These are phyloP conservation scores for Tridacna gigas DNA, from an alignment of 2,888 invertebrate genomes.

Conservation along the genomic window DNA sequence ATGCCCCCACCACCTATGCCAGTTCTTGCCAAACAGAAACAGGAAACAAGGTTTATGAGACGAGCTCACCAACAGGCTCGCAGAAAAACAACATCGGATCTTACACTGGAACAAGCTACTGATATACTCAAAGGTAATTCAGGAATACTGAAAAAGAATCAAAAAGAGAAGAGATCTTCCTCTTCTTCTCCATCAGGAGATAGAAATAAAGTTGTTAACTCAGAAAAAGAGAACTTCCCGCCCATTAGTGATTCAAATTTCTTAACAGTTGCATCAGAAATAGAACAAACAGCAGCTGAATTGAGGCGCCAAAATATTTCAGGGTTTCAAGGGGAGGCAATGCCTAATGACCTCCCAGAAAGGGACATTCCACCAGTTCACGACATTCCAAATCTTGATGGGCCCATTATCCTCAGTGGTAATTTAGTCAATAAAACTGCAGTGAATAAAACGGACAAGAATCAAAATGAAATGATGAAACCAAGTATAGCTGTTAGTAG, in stretches of 20 bases:
- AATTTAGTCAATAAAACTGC: neutral
- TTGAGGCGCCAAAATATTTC: constrained; percentile 59
- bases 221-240: constrained; percentile 39
- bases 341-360: constrained; percentile 76
- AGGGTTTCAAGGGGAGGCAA: constrained; percentile 66
- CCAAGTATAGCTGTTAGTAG: constrained; percentile 18
- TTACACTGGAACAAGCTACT: constrained; percentile 79
- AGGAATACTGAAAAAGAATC: constrained; percentile 67
- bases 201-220: constrained; percentile 1
- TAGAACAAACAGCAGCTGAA: constrained; percentile 73
- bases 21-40: constrained; percentile 55
- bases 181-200: constrained; percentile 40
- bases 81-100: constrained; percentile 70
- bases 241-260: constrained; percentile 50
- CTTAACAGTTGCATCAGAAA: constrained; percentile 65
- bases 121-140: constrained; percentile 79
- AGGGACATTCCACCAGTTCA: constrained; percentile 65
- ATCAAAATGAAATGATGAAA: constrained; percentile 20
- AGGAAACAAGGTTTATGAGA: constrained; percentile 65
- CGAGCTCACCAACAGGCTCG: constrained; percentile 64
- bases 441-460: constrained; percentile 24
- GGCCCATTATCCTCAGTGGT: constrained; percentile 4
- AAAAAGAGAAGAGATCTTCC: constrained; percentile 39
- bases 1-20: constrained; percentile 72
- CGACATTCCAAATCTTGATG: constrained; percentile 37